Conservation (phyloP, 2,888 invertebrate genomes). For the Lasioglossum lativentre region DNA sequence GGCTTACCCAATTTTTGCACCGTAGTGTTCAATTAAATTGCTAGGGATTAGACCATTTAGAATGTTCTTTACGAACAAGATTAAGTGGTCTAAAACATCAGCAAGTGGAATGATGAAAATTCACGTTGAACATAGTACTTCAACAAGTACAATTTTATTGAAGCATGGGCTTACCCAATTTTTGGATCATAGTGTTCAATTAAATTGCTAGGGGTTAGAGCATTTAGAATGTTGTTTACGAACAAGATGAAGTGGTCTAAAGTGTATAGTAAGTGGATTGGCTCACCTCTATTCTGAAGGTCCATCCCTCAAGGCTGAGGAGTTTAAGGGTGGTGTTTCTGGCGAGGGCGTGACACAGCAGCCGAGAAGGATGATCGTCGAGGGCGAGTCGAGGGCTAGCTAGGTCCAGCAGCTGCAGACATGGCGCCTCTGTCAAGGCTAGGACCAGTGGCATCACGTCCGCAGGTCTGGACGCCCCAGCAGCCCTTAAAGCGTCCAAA, state of each 20-base stretch:
- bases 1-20: too few relatives aligned
- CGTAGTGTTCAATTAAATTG: background rate
- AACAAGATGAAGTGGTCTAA: background rate
- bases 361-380: conserved; percentile 85
- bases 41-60: background rate
- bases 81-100: background rate
- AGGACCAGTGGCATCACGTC: conserved; percentile 86
- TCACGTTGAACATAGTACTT: too few relatives aligned
- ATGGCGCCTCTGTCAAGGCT: conserved; percentile 86
- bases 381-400: conserved; percentile 86
- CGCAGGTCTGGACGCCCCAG: conserved; percentile 86
- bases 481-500: conserved; percentile 86
- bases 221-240: too few relatives aligned
- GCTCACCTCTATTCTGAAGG: conserved; percentile 86
- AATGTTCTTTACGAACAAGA: background rate
- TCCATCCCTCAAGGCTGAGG: conserved; percentile 87
- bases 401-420: conserved; percentile 86
- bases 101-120: too few relatives aligned
- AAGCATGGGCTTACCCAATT: too few relatives aligned
- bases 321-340: conserved; percentile 85
- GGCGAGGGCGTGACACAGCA: conserved; percentile 85
- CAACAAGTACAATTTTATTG: too few relatives aligned
- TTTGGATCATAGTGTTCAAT: too few relatives aligned
- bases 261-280: background rate
- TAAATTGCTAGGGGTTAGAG: background rate